phyloP scores from a whole-genome alignment of 2,113 vertebrate species.

The Apus apus region DNA sequence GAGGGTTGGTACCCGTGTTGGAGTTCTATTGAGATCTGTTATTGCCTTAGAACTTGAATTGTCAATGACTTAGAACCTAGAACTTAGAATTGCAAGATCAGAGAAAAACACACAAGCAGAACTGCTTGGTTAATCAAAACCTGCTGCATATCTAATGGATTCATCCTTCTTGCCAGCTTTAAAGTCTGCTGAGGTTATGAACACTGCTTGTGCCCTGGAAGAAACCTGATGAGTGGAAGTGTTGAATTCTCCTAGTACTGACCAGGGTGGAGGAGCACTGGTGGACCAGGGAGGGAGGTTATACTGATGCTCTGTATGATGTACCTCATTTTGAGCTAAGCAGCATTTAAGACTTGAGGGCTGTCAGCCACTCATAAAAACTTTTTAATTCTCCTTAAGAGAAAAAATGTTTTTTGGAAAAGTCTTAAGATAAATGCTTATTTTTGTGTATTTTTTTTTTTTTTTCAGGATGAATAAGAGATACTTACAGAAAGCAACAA shows the following conservation, averaged over 20 bases:
- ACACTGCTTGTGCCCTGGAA: not conserved
- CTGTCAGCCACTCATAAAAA: not conserved
- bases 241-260: not conserved
- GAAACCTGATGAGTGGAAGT: not conserved
- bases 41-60: not conserved
- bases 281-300: not conserved
- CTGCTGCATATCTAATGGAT: not conserved
- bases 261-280: not conserved
- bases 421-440: not conserved
- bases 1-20: not conserved
- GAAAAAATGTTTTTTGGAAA: not conserved
- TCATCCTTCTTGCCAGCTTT: not conserved
- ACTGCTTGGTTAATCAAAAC: not conserved
- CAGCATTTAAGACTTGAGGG: not conserved
- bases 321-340: not conserved
- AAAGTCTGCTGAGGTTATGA: not conserved
- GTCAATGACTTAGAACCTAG: too few relatives aligned
- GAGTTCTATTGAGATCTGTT: not conserved
- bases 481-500: constrained; percentile 86
- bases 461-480: constrained; percentile 92
- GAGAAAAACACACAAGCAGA: not conserved
- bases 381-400: not conserved
- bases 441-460: constrained; percentile 53
- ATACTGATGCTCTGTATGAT: not conserved
- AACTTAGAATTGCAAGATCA: not conserved